These are phyloP conservation scores for Nomada lathburiana DNA, from an alignment of 2,888 invertebrate genomes.

Conservation along the genomic window DNA sequence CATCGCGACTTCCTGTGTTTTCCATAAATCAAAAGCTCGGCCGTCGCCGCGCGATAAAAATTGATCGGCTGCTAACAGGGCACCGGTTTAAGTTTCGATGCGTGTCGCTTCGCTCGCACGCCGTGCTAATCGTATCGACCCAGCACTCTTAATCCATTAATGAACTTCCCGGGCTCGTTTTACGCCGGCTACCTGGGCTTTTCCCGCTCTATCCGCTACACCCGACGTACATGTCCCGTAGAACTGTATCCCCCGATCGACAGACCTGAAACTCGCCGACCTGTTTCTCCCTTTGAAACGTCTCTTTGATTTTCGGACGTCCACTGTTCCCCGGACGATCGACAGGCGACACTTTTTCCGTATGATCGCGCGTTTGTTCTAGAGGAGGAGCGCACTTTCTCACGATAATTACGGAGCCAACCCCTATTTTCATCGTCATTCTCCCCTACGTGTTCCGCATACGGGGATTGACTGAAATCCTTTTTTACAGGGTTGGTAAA, in stretches of 20 bases:
- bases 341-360: not conserved
- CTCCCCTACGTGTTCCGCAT: constrained; percentile 29
- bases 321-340: constrained; percentile 1
- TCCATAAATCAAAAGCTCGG: constrained; percentile 54
- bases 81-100: constrained; percentile 64
- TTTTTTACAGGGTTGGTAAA: constrained; percentile 80
- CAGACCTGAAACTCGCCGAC: constrained; percentile 50
- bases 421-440: constrained; percentile 17
- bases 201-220: constrained; percentile 68
- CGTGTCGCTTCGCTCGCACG: constrained; percentile 60
- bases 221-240: constrained; percentile 49
- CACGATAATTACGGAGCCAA: constrained; percentile 56
- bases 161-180: constrained; percentile 77
- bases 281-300: constrained; percentile 1
- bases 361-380: not conserved
- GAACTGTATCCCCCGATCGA: constrained; percentile 19
- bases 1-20: constrained; percentile 44
- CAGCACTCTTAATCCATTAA: constrained; percentile 80
- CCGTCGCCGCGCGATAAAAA: constrained; percentile 32
- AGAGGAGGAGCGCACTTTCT: constrained; percentile 21
- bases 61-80: constrained; percentile 52
- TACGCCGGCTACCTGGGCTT: constrained; percentile 70
- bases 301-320: not conserved
- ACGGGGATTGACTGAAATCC: constrained; percentile 80
- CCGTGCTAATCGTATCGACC: constrained; percentile 76